phyloP scores from a whole-genome alignment of 2,113 vertebrate species.

The Dasyprocta punctata region DNA sequence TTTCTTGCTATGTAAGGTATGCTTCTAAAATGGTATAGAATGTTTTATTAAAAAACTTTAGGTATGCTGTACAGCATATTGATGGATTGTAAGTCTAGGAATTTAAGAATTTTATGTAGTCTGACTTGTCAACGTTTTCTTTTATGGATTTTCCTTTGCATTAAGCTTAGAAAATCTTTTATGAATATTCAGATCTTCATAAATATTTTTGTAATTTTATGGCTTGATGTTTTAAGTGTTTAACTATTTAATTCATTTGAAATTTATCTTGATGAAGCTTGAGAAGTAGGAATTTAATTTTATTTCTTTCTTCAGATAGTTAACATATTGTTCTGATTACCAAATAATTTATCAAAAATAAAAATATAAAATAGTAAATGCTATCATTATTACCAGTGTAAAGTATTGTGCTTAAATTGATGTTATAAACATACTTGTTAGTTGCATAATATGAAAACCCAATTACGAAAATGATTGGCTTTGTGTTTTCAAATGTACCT shows the following conservation, averaged over 20 bases:
- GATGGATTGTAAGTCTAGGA: conserved; percentile 35
- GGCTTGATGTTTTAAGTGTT: conserved; percentile 11
- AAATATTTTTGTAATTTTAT: conserved; percentile 33
- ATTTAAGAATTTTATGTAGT: background rate
- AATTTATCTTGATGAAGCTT: conserved; percentile 46
- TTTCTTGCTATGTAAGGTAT: conserved; percentile 28
- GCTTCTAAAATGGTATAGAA: background rate
- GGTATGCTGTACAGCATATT: background rate
- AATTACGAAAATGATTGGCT: conserved; percentile 40
- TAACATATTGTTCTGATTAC: background rate
- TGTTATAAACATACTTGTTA: conserved; percentile 6
- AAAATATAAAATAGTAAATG: conserved; percentile 11
- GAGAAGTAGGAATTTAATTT: conserved; percentile 22
- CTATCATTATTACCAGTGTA: background rate
- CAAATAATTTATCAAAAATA: conserved; percentile 51
- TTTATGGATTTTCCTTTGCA: background rate
- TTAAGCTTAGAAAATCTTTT: background rate
- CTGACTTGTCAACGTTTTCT: conserved; percentile 32
- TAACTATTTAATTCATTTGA: conserved; percentile 40
- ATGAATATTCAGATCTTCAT: conserved; percentile 11
- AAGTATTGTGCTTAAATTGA: conserved; percentile 8
- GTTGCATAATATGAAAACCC: conserved; percentile 13
- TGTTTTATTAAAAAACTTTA: conserved; percentile 40
- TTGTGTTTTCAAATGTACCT: conserved; percentile 29
- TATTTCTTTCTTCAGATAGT: conserved; percentile 22